Base-by-base conservation (phyloP, 1,140 invertebrate species). In the Hylyphantes graminicola region DNA sequence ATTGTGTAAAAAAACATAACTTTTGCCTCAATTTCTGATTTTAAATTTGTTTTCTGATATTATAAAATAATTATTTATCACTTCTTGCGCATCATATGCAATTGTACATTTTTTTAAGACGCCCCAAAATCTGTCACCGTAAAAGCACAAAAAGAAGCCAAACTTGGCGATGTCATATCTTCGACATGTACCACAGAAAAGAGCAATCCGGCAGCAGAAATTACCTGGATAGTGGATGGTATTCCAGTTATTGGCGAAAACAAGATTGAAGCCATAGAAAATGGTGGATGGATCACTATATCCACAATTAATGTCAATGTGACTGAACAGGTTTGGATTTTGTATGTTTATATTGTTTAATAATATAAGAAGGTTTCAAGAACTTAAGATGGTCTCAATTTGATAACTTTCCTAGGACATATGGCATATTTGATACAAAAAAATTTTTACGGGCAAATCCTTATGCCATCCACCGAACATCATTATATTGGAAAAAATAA, bases 151-250 rank as follows among this genome's bases (percentile, higher is more conserved):
- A 73, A 89, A 55, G 92, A 93, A 85, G 92, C 91, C 5, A 93
- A 94, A 88, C 94, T 95, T 7, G 95, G 95, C 8, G 95, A 98
- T 87, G 91, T 93, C 59, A 94, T 98, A n/a, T 93, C 94, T 15
- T 90, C 98, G 76, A 94, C 92, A 67, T 98, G 97, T 90, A 93
- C 93, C 54, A 96, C 96, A 0, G 94, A 95, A 63, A 94, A 95
- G 87, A 95, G 95, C 74, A 98, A 98, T 91, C 97, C 97, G 7
- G 92, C 95, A 6, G 95, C 97, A 7, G 94, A 96, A 87, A 94
- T 99, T 85, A 96, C 95, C 86, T 98, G 96, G 96, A 93, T 95
- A 87, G 86, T 88, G 13, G 87, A 88, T 85, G 95, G 95, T 9
- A 86, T 87, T 54, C 87, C 87, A 35, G 80, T 88, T 7, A 54